Percentiles rank a stretch among this genome's conserved stretches.
phyloP scores from a whole-genome alignment of 2,888 invertebrate species.

The Drosophila antonietae region DNA sequence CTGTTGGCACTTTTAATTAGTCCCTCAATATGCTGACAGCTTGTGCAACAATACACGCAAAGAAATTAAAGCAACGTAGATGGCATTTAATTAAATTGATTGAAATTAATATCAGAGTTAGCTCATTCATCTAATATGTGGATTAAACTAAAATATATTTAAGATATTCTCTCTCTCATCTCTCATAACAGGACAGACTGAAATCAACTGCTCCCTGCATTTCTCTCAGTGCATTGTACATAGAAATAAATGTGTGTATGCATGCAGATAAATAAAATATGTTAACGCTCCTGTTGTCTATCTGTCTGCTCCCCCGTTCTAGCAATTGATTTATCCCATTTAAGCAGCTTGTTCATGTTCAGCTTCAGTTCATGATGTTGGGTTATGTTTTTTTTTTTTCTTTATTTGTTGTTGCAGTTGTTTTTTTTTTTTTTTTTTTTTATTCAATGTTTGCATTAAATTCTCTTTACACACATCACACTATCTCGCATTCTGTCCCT shows the following conservation, averaged over 20 bases:
- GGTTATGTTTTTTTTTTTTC: background rate
- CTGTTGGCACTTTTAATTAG: slow-evolving; percentile 64
- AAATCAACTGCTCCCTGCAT: background rate
- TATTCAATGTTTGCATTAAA: slow-evolving; percentile 54
- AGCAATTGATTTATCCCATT: slow-evolving; percentile 28
- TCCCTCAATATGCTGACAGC: slow-evolving; percentile 61
- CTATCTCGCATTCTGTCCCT: slow-evolving; percentile 33
- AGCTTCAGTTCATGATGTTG: slow-evolving; percentile 22
- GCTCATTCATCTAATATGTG: too few species aligned
- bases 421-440: slow-evolving; percentile 8
- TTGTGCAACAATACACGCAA: slow-evolving; percentile 9
- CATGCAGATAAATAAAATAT: slow-evolving; percentile 15
- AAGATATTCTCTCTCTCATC: too few species aligned
- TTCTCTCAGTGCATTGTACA: slow-evolving; percentile 3
- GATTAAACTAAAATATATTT: too few species aligned
- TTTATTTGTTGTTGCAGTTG: background rate
- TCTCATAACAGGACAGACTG: background rate
- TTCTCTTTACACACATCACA: slow-evolving; percentile 60
- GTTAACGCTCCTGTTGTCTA: slow-evolving; percentile 43
- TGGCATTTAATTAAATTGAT: too few species aligned
- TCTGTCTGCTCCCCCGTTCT: background rate
- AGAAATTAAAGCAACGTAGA: background rate
- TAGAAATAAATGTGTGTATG: slow-evolving; percentile 9
- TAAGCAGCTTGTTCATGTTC: slow-evolving; percentile 29
- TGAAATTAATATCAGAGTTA: too few species aligned